Evolutionary conservation across 2,888 invertebrate genomes (phyloP).

Genomic region (Catocala nupta): DNA sequence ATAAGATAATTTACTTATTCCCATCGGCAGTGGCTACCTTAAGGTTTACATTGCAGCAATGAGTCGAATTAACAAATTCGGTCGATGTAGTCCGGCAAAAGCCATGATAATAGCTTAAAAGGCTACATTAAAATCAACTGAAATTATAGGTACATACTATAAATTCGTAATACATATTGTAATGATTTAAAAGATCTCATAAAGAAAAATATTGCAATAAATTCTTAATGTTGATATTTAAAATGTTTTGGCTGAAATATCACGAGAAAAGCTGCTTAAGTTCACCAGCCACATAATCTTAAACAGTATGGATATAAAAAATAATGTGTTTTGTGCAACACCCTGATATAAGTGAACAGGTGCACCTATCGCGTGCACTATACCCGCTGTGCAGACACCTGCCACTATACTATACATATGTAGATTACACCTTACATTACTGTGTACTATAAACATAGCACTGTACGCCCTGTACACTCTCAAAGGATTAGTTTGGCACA

Average conservation of each 20-base stretch:
- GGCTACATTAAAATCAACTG: too few species aligned
- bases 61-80: too few species aligned
- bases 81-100: too few species aligned
- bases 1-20: neutral
- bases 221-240: too few species aligned
- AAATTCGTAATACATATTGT: too few species aligned
- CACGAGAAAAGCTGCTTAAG: neutral
- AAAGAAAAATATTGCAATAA: too few species aligned
- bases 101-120: too few species aligned
- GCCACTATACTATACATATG: constrained; percentile 28
- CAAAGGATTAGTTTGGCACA: neutral
- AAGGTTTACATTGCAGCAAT: too few species aligned
- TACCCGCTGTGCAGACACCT: constrained; percentile 34
- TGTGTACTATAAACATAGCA: constrained; percentile 15
- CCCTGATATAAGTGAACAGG: constrained; percentile 31
- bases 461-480: neutral
- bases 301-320: constrained; percentile 28
- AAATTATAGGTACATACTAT: too few species aligned
- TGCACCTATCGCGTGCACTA: constrained; percentile 34
- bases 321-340: constrained; percentile 29
- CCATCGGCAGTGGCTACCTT: too few species aligned
- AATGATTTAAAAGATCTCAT: too few species aligned
- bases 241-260: too few species aligned
- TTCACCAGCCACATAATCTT: neutral
- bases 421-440: neutral